Percentiles rank a stretch among this genome's conserved stretches.
Evolutionary conservation across 53 echinoderm and acorn worm genomes (phyloP).

Genomic region (Mesocentrotus franciscanus): DNA sequence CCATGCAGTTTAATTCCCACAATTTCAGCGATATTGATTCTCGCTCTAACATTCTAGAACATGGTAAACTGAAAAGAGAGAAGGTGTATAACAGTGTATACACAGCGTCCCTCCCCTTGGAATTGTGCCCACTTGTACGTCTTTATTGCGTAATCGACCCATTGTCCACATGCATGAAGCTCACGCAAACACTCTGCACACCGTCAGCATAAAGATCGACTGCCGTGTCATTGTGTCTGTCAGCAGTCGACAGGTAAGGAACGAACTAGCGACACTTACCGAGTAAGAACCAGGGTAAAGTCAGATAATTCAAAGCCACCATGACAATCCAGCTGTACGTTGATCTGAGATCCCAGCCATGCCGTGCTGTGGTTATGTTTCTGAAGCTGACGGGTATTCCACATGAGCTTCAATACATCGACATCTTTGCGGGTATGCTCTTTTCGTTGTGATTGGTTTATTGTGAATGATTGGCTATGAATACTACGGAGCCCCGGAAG

Average conservation of each 20-base stretch:
- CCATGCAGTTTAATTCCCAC: no score
- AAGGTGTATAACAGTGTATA: no score
- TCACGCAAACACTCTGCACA: neutral
- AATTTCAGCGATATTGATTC: no score
- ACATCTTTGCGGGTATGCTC: slow-evolving; percentile 37
- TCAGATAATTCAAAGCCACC: neutral
- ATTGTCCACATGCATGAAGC: neutral
- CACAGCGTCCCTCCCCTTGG: no score
- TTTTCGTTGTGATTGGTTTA: neutral
- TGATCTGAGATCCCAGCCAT: slow-evolving; percentile 69
- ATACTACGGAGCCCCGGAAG: no score
- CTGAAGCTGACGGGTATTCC: slow-evolving; percentile 64
- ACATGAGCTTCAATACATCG: slow-evolving; percentile 38
- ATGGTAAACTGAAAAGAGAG: no score
- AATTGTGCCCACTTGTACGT: no score
- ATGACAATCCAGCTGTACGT: slow-evolving; percentile 45
- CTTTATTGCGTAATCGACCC: no score
- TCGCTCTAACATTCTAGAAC: no score
- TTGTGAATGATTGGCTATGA: no score
- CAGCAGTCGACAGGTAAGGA: neutral
- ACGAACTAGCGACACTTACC: neutral
- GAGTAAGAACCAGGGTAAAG: neutral
- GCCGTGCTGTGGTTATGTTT: slow-evolving; percentile 47
- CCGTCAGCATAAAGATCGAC: neutral
- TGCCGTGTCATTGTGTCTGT: neutral